These are phyloP conservation scores for Palloptera scutellata DNA, from an alignment of 2,888 invertebrate genomes.

Conservation along the genomic window DNA sequence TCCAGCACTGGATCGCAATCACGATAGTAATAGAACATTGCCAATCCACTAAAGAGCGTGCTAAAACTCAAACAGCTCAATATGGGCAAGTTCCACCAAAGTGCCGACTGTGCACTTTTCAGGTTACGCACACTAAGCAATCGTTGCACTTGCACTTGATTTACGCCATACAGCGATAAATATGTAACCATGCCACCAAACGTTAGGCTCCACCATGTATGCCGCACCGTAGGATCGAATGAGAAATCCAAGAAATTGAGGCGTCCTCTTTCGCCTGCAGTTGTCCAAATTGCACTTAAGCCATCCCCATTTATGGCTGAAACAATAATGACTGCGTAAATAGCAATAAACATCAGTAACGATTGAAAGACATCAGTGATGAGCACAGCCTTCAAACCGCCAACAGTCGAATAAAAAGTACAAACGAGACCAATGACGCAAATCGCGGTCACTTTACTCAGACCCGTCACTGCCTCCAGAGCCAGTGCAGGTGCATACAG, in stretches of 20 bases:
- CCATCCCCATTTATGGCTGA: constrained; percentile 77
- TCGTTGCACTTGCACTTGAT: constrained; percentile 84
- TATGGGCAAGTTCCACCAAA: constrained; percentile 86
- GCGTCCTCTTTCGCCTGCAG: constrained; percentile 75
- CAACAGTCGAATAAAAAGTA: constrained; percentile 86
- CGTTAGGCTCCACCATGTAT: constrained; percentile 82
- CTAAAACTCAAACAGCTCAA: constrained; percentile 75
- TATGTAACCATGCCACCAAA: constrained; percentile 84
- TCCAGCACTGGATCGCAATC: constrained; percentile 80
- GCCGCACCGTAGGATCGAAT: constrained; percentile 80
- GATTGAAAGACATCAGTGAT: constrained; percentile 89
- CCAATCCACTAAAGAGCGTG: constrained; percentile 80
- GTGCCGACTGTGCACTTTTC: constrained; percentile 74
- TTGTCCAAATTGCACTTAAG: constrained; percentile 74
- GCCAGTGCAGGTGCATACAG: constrained; percentile 95
- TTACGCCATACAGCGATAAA: constrained; percentile 84
- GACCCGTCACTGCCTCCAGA: constrained; percentile 82
- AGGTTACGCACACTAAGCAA: constrained; percentile 77
- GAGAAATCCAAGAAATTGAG: constrained; percentile 75
- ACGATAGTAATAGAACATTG: constrained; percentile 83
- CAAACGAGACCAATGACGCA: constrained; percentile 75
- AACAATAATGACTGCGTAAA: constrained; percentile 79
- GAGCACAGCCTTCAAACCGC: constrained; percentile 90
- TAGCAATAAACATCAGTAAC: constrained; percentile 83
- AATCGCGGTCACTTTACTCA: constrained; percentile 76